Evolutionary conservation across 1,140 invertebrate species (phyloP).

Genomic region (Neodiprion pinetum): DNA sequence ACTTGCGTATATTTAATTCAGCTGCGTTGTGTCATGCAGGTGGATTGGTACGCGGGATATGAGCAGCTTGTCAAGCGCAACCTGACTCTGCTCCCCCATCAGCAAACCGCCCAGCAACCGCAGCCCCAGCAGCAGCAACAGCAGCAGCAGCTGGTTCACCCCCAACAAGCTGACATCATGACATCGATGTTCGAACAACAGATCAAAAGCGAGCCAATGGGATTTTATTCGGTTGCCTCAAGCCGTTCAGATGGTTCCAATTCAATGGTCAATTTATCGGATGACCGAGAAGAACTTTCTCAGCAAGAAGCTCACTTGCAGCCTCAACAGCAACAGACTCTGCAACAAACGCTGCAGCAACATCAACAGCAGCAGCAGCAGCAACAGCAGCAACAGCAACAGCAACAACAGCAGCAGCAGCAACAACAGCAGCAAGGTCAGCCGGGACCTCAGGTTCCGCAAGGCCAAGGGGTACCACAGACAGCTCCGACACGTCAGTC

Average conservation of each 20-base stretch:
- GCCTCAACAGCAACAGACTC: conserved; percentile 54
- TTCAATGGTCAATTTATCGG: conserved; percentile 57
- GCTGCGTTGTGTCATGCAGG: conserved; percentile 39
- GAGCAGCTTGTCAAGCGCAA: conserved; percentile 65
- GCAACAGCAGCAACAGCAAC: conserved; percentile 60
- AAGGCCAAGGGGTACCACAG: conserved; percentile 32
- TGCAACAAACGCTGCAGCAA: conserved; percentile 45
- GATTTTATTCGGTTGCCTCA: conserved; percentile 63
- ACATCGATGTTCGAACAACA: conserved; percentile 72
- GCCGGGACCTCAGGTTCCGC: conserved; percentile 19
- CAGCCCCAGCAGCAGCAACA: conserved; percentile 34
- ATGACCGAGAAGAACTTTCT: conserved; percentile 57
- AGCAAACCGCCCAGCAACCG: conserved; percentile 37
- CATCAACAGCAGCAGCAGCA: conserved; percentile 60
- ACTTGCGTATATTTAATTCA: not conserved
- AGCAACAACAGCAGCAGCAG: conserved; percentile 45
- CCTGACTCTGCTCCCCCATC: conserved; percentile 63
- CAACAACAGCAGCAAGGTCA: conserved; percentile 51
- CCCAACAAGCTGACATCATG: conserved; percentile 48
- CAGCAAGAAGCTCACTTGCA: conserved; percentile 61
- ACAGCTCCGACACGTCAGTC: conserved; percentile 56
- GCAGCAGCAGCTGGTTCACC: conserved; percentile 33
- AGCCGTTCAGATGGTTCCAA: conserved; percentile 58
- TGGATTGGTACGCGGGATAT: conserved; percentile 65
- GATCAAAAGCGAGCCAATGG: conserved; percentile 73